phyloP scores from a whole-genome alignment of 2,888 invertebrate species.

The Tethea ocularis region DNA sequence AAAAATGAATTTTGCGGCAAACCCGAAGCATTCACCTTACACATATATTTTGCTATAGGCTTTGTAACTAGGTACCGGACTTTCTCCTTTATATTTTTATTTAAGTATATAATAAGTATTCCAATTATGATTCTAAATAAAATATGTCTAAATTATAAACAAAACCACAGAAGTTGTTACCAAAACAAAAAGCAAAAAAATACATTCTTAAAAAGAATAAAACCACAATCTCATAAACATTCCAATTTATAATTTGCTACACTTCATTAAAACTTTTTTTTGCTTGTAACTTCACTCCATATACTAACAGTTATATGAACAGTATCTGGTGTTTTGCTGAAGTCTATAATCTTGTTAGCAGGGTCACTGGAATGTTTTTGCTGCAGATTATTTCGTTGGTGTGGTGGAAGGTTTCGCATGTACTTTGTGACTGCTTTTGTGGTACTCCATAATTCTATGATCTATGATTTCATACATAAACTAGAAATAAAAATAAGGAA shows the following conservation, averaged over 20 bases:
- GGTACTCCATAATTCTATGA: not conserved
- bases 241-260: not conserved
- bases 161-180: too few species aligned
- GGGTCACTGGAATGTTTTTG: not conserved
- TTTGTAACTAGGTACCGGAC: too few species aligned
- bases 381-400: not conserved
- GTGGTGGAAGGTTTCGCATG: not conserved
- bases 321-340: not conserved
- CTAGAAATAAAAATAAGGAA: too few species aligned
- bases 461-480: not conserved
- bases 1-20: too few species aligned
- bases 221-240: not conserved
- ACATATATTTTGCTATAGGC: too few species aligned
- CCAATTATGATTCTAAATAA: too few species aligned
- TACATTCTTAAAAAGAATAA: not conserved
- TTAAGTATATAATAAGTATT: too few species aligned
- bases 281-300: not conserved
- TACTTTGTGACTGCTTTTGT: not conserved
- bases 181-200: not conserved
- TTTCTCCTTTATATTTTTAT: too few species aligned
- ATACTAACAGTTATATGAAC: not conserved
- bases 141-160: too few species aligned
- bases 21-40: too few species aligned
- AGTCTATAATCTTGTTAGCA: not conserved
- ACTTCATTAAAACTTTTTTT: not conserved